Base-by-base conservation (phyloP, 92 coral and sea anemone genomes). In the Heliopora coerulea region DNA sequence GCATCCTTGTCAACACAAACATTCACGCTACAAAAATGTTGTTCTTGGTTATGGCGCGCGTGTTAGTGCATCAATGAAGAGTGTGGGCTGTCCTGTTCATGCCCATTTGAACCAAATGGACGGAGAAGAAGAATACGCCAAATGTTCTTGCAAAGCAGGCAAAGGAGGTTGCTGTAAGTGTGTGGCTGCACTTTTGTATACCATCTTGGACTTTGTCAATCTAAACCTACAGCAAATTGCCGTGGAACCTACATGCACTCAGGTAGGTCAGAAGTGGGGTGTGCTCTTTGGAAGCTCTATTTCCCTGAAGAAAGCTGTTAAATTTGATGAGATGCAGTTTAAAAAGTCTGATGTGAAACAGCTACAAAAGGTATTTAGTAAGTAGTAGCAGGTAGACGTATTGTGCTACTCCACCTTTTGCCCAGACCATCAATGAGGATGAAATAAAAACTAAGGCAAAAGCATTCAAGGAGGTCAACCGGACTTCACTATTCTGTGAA, bases 261-360 rank as follows among this genome's bases (percentile, higher is more conserved):
- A 86, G 59, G 62, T 62, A 59, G 72, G 80, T 39, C 91, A 83
- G 75, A 73, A 79, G 63, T 86, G 91, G 82, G 77, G 64, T 78
- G 84, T 74, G 21, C 85, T 82, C 26, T 82, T 84, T 39, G 82
- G 68, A 14, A 57, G 83, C 18, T 3, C 21, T 5, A 49, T 65
- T 32, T 78, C 87, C 25, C 60, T 80, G 44, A 57, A 82, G 21
- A 75, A 42, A 73, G 82, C 79, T 40, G 85, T 75, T 3, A 73
- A 68, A 49, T 40, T 67, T 54, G 57, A 68, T 7, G 54, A 76
- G 1, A 29, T 54, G 20, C 62, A 62, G 72, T 77, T 77, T 77
- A 44, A 77, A 49, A 77, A 77, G 48, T 72, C 81, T 19, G 61
- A 63, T 23, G 48, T 42, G 7, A 77, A 49, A 24, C 62, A 63